phyloP scores from a whole-genome alignment of 2,888 invertebrate species.

The Hirtodrosophila alboralis region DNA sequence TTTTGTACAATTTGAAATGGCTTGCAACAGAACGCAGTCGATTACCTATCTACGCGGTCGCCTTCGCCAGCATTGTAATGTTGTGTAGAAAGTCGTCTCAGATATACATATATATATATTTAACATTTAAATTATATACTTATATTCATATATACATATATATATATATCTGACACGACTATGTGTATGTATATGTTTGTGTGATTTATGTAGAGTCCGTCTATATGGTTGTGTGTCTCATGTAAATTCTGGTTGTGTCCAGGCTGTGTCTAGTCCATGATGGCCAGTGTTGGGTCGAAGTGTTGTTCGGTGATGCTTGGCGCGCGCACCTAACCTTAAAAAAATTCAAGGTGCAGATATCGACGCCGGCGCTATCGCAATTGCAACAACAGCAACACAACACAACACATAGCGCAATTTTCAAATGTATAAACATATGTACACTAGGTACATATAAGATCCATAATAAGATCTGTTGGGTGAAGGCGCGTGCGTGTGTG shows the following conservation, averaged over 20 bases:
- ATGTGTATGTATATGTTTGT: not conserved
- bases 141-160: too few species aligned
- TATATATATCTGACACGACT: too few species aligned
- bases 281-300: slow-evolving; percentile 6
- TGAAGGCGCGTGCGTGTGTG: slow-evolving; percentile 3
- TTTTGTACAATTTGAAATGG: not conserved
- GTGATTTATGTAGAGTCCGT: not conserved
- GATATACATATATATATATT: not conserved
- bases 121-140: too few species aligned
- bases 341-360: slow-evolving; percentile 10
- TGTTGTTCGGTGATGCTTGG: too few species aligned
- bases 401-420: slow-evolving; percentile 40
- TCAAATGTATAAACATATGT: not conserved
- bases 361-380: slow-evolving; percentile 19
- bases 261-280: slow-evolving; percentile 2
- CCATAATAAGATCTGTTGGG: slow-evolving; percentile 2
- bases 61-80: slow-evolving; percentile 20
- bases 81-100: not conserved
- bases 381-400: slow-evolving; percentile 84
- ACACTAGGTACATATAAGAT: too few species aligned
- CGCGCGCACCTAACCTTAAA: slow-evolving; percentile 37
- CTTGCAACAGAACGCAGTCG: slow-evolving; percentile 22
- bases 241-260: slow-evolving; percentile 2
- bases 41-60: slow-evolving; percentile 10
- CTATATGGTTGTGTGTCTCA: slow-evolving; percentile 4